Percentiles rank a stretch among this genome's conserved stretches.
Evolutionary conservation across 2,797 vertebrate species (phyloP).

Genomic region (Pseudomugil tenellus): DNA sequence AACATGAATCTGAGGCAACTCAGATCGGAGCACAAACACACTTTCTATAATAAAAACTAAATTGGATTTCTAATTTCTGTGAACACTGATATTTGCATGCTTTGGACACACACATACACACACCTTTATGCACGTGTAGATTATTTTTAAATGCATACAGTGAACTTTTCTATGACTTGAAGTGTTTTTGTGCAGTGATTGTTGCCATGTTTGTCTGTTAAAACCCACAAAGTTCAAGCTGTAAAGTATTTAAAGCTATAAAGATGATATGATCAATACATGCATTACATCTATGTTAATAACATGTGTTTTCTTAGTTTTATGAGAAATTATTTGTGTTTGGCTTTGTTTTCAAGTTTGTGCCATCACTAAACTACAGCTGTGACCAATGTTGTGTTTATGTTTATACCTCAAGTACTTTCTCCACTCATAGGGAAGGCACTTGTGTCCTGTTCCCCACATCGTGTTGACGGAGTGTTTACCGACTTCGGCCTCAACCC

Average conservation of each 20-base stretch:
- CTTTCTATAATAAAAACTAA: background rate
- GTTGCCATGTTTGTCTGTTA: background rate
- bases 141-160: background rate
- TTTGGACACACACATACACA: background rate
- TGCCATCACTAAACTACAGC: slow-evolving; percentile 4
- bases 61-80: background rate
- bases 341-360: slow-evolving; percentile 8
- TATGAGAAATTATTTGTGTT: background rate
- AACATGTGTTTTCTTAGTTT: background rate
- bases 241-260: background rate
- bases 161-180: background rate
- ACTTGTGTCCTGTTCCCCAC: slow-evolving; percentile 77
- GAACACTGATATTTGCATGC: background rate
- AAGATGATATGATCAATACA: background rate
- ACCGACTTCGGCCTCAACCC: slow-evolving; percentile 72
- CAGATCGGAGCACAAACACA: background rate
- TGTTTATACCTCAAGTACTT: slow-evolving; percentile 53
- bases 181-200: background rate
- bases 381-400: slow-evolving; percentile 33
- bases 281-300: background rate
- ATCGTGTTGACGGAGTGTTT: slow-evolving; percentile 87
- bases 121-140: background rate
- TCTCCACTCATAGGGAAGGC: slow-evolving; percentile 75
- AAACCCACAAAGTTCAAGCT: background rate
- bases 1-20: background rate